Conservation (phyloP, 2,113 vertebrate genomes). For the Numenius arquata region DNA sequence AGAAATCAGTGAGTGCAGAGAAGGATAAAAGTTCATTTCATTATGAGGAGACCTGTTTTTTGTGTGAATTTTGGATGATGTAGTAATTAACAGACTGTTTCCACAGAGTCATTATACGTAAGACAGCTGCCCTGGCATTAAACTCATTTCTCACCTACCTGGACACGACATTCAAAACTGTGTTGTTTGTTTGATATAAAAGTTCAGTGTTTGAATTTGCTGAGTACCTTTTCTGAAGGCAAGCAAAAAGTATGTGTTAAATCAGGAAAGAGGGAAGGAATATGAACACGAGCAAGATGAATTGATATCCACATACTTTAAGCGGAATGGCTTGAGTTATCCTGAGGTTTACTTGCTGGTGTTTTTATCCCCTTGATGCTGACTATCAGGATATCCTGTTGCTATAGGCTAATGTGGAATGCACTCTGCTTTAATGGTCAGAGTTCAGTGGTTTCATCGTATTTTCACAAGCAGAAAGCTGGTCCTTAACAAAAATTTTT, state of each 20-base stretch:
- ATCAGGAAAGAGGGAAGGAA: not conserved
- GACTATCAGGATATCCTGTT: not conserved
- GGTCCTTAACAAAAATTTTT: not conserved
- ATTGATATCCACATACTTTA: not conserved
- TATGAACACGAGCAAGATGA: not conserved
- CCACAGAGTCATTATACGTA: not conserved
- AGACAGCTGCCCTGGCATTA: not conserved
- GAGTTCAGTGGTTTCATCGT: conserved; percentile 6
- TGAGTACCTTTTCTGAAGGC: not conserved
- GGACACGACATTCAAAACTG: not conserved
- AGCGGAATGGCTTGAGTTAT: not conserved
- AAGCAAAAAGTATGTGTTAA: not conserved
- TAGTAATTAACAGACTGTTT: not conserved
- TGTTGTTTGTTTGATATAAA: not conserved
- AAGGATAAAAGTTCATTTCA: not conserved
- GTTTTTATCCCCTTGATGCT: not conserved
- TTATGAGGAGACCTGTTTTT: not conserved
- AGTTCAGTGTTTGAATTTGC: not conserved
- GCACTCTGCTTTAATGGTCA: not conserved
- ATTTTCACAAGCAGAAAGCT: conserved; percentile 41
- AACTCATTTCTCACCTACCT: not conserved
- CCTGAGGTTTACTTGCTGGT: not conserved
- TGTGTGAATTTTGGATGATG: not conserved
- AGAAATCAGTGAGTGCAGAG: not conserved
- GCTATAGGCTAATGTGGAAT: conserved; percentile 11